Percentiles rank a stretch among this genome's conserved stretches.
These are phyloP conservation scores for Arvicanthis niloticus DNA, from an alignment of 2,113 vertebrate genomes.

Conservation along the genomic window DNA sequence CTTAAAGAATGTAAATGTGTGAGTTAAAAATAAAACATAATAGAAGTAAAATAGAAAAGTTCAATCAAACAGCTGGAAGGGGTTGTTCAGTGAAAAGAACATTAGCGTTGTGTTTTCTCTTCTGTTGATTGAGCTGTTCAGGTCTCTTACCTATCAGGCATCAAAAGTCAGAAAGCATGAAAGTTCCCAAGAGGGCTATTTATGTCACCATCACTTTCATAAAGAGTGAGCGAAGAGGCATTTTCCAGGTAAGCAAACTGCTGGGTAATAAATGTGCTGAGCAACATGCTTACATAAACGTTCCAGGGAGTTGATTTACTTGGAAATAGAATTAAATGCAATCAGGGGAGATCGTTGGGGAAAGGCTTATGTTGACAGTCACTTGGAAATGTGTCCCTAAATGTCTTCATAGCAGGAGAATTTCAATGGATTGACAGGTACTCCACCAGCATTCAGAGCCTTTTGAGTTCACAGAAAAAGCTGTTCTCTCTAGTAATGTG, in stretches of 20 bases:
- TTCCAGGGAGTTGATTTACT: neutral
- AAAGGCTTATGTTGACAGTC: neutral
- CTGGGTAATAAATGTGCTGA: neutral
- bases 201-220: neutral
- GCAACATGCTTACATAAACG: neutral
- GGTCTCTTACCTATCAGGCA: neutral
- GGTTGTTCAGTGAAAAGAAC: no score
- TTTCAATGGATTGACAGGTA: neutral
- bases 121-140: neutral
- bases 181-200: neutral
- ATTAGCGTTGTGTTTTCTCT: neutral
- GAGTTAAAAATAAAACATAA: neutral
- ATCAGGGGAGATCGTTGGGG: neutral
- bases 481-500: neutral
- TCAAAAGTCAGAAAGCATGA: neutral
- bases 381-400: neutral
- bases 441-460: neutral
- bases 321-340: neutral
- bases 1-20: neutral
- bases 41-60: neutral
- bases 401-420: neutral
- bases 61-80: neutral
- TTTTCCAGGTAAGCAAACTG: conserved; percentile 14
- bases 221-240: neutral
- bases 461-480: neutral